Conservation (phyloP, 2,888 invertebrate species). For the Noctua janthina region DNA sequence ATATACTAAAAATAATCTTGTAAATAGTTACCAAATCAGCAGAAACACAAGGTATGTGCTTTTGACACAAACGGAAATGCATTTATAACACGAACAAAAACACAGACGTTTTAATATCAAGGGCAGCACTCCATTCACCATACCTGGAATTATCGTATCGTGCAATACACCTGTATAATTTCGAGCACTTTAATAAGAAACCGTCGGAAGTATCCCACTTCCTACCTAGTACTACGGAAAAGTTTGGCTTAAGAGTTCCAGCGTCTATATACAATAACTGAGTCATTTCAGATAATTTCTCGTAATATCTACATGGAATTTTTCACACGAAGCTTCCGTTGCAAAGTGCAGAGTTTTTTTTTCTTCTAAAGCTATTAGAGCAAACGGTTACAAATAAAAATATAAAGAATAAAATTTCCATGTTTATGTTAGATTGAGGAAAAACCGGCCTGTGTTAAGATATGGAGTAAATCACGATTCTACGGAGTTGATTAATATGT, state of each 20-base stretch:
- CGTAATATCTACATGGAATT: conserved; percentile 18
- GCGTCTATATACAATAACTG: not conserved
- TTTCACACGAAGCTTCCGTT: not conserved
- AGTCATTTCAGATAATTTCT: conserved; percentile 41
- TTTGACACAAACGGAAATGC: conserved; percentile 12
- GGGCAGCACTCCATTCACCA: conserved; percentile 31
- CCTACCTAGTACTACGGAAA: conserved; percentile 59
- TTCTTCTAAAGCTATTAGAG: not conserved
- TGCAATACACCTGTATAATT: conserved; percentile 35
- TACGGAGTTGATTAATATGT: not conserved
- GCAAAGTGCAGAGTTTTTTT: conserved; percentile 10
- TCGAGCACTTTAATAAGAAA: conserved; percentile 34
- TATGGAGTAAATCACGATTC: not conserved
- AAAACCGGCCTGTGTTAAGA: not conserved
- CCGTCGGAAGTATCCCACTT: conserved; percentile 48
- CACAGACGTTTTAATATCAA: conserved; percentile 27
- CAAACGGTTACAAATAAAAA: conserved; percentile 26
- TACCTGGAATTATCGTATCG: conserved; percentile 26
- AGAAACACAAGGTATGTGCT: not conserved
- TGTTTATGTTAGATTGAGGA: conserved; percentile 21
- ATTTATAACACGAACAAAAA: not conserved
- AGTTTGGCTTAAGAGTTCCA: conserved; percentile 45
- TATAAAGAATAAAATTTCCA: conserved; percentile 8
- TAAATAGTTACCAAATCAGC: not conserved
- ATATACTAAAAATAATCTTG: too few relatives aligned